A percentile compares a stretch with the other conserved stretches of the same genome.
Evolutionary conservation across 2,113 vertebrate genomes (phyloP).

Genomic region (Notechis scutatus): DNA sequence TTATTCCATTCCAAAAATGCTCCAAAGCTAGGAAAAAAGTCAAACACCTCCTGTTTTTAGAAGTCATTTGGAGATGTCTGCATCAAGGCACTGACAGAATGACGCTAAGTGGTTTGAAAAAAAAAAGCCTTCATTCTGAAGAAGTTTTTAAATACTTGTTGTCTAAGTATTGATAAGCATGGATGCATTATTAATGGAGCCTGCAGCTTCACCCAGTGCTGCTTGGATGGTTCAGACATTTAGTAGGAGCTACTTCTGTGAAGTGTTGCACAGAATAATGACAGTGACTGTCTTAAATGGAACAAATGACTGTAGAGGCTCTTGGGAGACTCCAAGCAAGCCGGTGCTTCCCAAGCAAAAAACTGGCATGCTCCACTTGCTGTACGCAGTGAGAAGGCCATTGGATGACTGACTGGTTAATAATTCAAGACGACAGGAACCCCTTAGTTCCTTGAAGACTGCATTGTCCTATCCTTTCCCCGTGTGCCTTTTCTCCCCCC

Average conservation of each 20-base stretch:
- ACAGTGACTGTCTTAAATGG: constrained; percentile 79
- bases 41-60: constrained; percentile 68
- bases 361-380: constrained; percentile 71
- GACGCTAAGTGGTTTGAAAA: constrained; percentile 71
- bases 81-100: constrained; percentile 78
- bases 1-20: constrained; percentile 44
- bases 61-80: constrained; percentile 75
- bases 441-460: constrained; percentile 63
- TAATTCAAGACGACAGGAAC: constrained; percentile 74
- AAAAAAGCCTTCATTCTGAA: constrained; percentile 67
- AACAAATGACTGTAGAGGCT: constrained; percentile 74
- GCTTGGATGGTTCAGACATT: constrained; percentile 81
- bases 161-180: constrained; percentile 86
- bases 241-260: constrained; percentile 75
- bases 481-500: constrained; percentile 63
- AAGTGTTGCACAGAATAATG: constrained; percentile 73
- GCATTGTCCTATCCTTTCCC: constrained; percentile 64
- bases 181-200: constrained; percentile 86
- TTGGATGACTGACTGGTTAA: constrained; percentile 70
- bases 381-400: constrained; percentile 63
- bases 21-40: constrained; percentile 60
- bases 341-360: constrained; percentile 68
- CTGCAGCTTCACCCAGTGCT: constrained; percentile 72
- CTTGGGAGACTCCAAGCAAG: constrained; percentile 67
- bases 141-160: constrained; percentile 81